Conservation (phyloP, 53 echinoderm and acorn worm genomes). For the Mesocentrotus franciscanus region DNA sequence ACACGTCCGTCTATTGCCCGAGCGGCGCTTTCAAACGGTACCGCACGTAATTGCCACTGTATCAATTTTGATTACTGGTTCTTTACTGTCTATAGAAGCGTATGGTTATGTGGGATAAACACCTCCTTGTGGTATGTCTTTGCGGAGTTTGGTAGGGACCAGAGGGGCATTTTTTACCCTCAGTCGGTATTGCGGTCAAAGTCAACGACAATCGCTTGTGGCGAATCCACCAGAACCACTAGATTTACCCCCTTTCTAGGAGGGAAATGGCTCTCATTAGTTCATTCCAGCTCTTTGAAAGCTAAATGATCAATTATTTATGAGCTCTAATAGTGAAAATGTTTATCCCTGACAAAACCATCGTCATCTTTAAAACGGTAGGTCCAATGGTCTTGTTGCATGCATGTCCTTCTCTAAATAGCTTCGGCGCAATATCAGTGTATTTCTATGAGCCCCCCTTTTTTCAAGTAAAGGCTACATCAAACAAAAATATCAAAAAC, state of each 20-base stretch:
- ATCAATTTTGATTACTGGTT: conserved; percentile 60
- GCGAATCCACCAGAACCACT: background rate
- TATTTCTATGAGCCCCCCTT: background rate
- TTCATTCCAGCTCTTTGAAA: background rate
- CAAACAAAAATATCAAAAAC: background rate
- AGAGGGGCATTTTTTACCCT: background rate
- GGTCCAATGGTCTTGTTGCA: background rate
- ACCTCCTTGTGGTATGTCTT: conserved; percentile 8
- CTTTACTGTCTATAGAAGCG: conserved; percentile 21
- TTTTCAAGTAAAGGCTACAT: background rate
- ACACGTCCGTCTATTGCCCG: conserved; percentile 65
- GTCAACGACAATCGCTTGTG: background rate
- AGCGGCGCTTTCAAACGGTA: conserved; percentile 60
- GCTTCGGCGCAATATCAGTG: background rate
- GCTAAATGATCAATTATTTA: background rate
- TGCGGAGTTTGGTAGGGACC: background rate
- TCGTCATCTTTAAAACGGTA: background rate
- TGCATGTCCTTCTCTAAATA: background rate
- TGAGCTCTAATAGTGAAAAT: background rate
- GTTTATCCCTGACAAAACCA: background rate
- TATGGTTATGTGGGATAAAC: conserved; percentile 45
- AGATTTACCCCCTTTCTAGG: background rate
- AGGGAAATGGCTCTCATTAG: background rate
- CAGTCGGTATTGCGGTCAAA: background rate
- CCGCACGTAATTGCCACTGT: conserved; percentile 64